Base-by-base conservation (phyloP, 2,888 invertebrate genomes). In the Seira ritae region DNA sequence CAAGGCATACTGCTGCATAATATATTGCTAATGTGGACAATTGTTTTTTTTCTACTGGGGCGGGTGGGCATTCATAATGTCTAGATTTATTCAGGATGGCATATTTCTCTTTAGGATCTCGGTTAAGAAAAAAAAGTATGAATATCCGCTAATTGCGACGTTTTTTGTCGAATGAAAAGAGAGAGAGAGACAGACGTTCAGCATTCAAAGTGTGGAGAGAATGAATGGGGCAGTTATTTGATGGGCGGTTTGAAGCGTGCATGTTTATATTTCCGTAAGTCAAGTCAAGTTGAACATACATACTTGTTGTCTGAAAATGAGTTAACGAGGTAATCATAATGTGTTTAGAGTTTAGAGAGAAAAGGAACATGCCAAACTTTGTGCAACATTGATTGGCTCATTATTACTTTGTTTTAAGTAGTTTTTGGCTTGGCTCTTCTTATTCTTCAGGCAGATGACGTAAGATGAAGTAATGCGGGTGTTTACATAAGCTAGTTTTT, bases 61-160 rank as follows among this genome's bases (percentile, higher is more conserved):
- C 12, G 42, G n/a, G 6, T 12, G n/a, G 62, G 62, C 62, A n/a
- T 62, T 4, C 62, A 2, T 20, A 12, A 22, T 62, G 20, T 62
- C 62, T 62, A 62, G 62, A 62, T 20, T 62, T 19, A 2, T 6
- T 10, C 3, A 62, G 62, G n/a, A 62, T n/a, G 20, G 22, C 62
- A n/a, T n/a, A n/a, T n/a, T 20, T 62, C 3, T 62, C 22, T 62
- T 62, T 55, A 55, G 3, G 55, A 31, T 55, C 20, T 62, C 62
- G 62, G 15, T 62, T 62, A 15, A 10, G 22, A 62, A 20, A 10
- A 12, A 62, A 20, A 20, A 20, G 62, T 62, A 62, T 62, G 62
- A 62, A 62, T 62, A 62, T 62, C 62, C 3, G n/a, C 62, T 62
- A 62, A 62, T 62, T 62, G 20, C 62, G 19, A 60, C 62, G 6